Conservation (phyloP, 37 sponge, comb jelly and placozoan genomes). For the Bolinopsis microptera region DNA sequence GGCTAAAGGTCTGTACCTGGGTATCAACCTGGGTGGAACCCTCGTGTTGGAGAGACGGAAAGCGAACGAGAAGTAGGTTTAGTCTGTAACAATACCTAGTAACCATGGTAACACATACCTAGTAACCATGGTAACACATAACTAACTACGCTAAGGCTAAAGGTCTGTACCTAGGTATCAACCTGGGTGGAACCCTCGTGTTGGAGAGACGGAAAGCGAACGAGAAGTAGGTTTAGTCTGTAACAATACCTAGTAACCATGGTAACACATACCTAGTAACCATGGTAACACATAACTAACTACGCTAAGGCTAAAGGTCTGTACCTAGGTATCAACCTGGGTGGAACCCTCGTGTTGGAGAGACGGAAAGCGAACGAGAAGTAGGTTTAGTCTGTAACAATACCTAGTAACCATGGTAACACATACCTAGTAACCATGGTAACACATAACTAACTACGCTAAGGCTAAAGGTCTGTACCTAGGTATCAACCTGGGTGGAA, state of each 20-base stretch:
- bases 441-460: too few relatives aligned
- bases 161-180: constrained; percentile 16
- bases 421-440: too few relatives aligned
- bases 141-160: constrained; percentile 11
- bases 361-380: neutral
- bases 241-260: too few relatives aligned
- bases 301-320: constrained; percentile 25
- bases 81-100: too few relatives aligned
- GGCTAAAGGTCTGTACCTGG: constrained; percentile 34
- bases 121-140: too few relatives aligned
- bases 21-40: constrained; percentile 34
- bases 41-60: constrained; percentile 1
- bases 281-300: too few relatives aligned
- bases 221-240: neutral
- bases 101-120: too few relatives aligned
- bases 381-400: too few relatives aligned
- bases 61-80: constrained; percentile 3
- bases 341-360: neutral
- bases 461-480: constrained; percentile 17
- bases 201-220: constrained; percentile 1
- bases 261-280: too few relatives aligned
- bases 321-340: constrained; percentile 13
- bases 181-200: neutral
- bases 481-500: constrained; percentile 4
- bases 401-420: too few relatives aligned